Evolutionary conservation across 2,888 invertebrate genomes (phyloP).

Genomic region (Leptothorax acervorum): DNA sequence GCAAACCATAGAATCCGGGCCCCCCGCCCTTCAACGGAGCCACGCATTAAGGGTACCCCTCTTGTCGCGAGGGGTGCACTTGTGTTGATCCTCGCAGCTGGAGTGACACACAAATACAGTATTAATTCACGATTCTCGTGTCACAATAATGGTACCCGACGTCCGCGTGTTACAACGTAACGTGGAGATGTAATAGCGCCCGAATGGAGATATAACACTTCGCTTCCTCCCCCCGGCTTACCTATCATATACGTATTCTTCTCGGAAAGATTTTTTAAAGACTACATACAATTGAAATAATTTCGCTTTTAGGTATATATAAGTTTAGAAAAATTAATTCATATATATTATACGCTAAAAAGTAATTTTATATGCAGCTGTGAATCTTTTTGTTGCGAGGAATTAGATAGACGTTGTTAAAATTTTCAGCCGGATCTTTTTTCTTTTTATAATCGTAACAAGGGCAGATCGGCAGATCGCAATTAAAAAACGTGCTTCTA

Average conservation of each 20-base stretch:
- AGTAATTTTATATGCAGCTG: background rate
- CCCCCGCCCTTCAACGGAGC: conserved; percentile 66
- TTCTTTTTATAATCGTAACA: background rate
- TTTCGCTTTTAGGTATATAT: background rate
- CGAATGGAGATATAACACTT: conserved; percentile 37
- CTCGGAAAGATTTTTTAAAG: background rate
- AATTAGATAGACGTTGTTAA: background rate
- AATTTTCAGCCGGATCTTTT: background rate
- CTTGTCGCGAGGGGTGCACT: conserved; percentile 78
- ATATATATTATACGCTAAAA: background rate
- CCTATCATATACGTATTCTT: background rate
- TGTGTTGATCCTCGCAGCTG: conserved; percentile 84
- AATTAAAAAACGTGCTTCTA: background rate
- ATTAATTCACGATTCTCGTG: conserved; percentile 81
- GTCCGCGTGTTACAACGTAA: conserved; percentile 43
- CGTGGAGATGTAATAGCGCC: conserved; percentile 32
- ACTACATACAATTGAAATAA: background rate
- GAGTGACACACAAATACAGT: conserved; percentile 84
- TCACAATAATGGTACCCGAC: conserved; percentile 68
- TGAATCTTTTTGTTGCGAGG: background rate
- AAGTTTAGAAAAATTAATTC: conserved; percentile 5
- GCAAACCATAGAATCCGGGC: conserved; percentile 79
- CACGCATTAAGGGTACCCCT: conserved; percentile 74
- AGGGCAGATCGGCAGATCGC: background rate
- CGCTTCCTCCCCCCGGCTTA: background rate